Percentiles rank a stretch among this genome's conserved stretches.
Conservation (phyloP, 64 coral and sea anemone species). For the Porites lutea region DNA sequence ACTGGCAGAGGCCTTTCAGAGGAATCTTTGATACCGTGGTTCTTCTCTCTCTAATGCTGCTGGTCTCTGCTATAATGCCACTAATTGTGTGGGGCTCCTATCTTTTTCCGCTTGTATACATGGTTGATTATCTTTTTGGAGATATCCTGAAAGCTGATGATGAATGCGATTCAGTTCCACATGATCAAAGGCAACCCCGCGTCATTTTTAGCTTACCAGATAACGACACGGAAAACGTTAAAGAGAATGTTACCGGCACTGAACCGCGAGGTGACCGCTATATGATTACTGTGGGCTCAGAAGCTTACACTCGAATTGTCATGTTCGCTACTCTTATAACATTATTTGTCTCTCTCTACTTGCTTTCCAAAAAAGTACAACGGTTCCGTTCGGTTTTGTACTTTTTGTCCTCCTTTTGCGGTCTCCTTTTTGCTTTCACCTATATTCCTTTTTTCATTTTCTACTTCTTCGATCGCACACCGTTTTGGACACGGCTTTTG, state of each 20-base stretch:
- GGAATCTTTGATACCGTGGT: slow-evolving; percentile 43
- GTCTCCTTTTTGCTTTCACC: not conserved
- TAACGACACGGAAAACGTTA: not conserved
- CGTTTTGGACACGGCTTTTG: slow-evolving; percentile 36
- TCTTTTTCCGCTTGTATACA: slow-evolving; percentile 33
- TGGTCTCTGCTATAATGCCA: slow-evolving; percentile 52
- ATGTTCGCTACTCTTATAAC: not conserved
- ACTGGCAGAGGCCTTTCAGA: slow-evolving; percentile 26
- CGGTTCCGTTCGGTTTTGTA: not conserved
- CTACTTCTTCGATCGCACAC: slow-evolving; percentile 42
- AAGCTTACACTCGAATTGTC: not conserved
- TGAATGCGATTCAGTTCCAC: not conserved
- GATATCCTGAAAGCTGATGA: not conserved
- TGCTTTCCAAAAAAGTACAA: not conserved
- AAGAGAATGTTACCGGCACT: not conserved
- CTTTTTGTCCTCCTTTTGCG: not conserved
- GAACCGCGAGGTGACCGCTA: too few species aligned
- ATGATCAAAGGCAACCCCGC: not conserved
- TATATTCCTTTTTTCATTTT: slow-evolving; percentile 52
- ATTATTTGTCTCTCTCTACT: not conserved
- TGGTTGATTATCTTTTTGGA: slow-evolving; percentile 50
- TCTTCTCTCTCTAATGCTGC: not conserved
- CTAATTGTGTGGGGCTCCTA: slow-evolving; percentile 23
- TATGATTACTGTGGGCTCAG: not conserved
- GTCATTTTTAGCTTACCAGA: not conserved